Conservation (phyloP, 2,888 invertebrate species). For the Leuctra nigra region DNA sequence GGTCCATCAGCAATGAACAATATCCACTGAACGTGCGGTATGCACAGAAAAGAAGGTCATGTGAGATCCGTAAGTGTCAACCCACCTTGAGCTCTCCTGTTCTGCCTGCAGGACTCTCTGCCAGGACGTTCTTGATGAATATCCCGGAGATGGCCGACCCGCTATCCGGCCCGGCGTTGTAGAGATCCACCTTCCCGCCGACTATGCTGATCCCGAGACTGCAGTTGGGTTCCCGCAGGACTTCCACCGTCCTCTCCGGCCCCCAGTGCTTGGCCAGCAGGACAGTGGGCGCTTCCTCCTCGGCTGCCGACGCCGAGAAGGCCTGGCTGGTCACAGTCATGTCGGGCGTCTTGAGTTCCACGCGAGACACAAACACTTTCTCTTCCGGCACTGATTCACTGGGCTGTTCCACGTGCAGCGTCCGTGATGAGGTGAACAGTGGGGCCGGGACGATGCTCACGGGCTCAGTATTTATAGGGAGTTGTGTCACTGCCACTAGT, state of each 20-base stretch:
- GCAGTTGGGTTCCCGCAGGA: conserved; percentile 63
- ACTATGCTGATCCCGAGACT: conserved; percentile 97
- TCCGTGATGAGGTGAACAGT: conserved; percentile 2
- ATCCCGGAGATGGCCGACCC: conserved; percentile 81
- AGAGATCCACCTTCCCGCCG: conserved; percentile 85
- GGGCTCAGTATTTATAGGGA: conserved; percentile 5
- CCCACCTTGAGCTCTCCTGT: conserved; percentile 78
- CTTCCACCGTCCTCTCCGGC: conserved; percentile 64
- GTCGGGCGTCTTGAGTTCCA: conserved; percentile 3
- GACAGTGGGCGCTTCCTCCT: conserved; percentile 13
- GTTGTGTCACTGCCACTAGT: conserved; percentile 12
- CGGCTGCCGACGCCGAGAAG: conserved; percentile 35
- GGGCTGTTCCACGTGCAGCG: not conserved
- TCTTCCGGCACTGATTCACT: conserved; percentile 11
- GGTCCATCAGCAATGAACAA: no score
- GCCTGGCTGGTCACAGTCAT: conserved; percentile 46
- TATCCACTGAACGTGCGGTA: no score
- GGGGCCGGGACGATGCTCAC: not conserved
- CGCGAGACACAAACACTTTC: conserved; percentile 7
- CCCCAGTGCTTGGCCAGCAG: conserved; percentile 75
- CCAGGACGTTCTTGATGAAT: conserved; percentile 94
- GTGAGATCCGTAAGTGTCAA: no score
- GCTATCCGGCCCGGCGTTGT: conserved; percentile 58
- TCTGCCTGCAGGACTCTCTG: conserved; percentile 88
- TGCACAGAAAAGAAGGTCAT: no score